Conservation (phyloP, 2,797 vertebrate species). For the Aeoliscus strigatus region DNA sequence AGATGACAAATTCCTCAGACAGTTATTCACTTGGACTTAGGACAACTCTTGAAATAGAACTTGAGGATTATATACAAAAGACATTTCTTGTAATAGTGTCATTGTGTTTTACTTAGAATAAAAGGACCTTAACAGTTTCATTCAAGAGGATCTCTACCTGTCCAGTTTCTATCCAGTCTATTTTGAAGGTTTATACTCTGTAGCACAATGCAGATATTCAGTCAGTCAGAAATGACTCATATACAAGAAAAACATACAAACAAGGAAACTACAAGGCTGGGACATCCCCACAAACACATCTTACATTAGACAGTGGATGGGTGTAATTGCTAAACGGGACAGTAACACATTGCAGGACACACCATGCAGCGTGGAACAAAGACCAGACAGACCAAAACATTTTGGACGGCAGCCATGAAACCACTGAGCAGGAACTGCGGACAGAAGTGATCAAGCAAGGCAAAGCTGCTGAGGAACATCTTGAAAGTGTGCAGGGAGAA, state of each 20-base stretch:
- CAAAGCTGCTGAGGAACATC: constrained; percentile 12
- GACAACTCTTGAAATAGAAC: too few relatives aligned
- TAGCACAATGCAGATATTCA: too few relatives aligned
- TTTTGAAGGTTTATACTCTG: not conserved
- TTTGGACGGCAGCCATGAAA: constrained; percentile 40
- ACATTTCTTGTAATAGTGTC: too few relatives aligned
- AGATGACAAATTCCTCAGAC: too few relatives aligned
- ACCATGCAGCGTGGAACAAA: constrained; percentile 14
- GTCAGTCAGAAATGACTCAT: too few relatives aligned
- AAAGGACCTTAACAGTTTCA: too few relatives aligned
- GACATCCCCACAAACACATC: constrained; percentile 4
- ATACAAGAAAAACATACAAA: not conserved
- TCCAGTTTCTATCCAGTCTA: not conserved
- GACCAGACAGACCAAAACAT: constrained; percentile 10
- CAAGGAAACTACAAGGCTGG: not conserved
- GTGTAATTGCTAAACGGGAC: not conserved
- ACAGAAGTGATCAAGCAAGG: constrained; percentile 30
- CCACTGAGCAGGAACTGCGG: constrained; percentile 10
- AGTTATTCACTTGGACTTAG: too few relatives aligned
- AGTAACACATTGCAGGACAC: constrained; percentile 14
- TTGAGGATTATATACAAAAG: too few relatives aligned
- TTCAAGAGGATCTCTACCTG: not conserved
- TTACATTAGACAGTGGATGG: constrained; percentile 3
- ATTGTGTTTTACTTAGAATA: too few relatives aligned
- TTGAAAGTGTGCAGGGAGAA: constrained; percentile 14